Percentiles rank a stretch among this genome's conserved stretches.
Evolutionary conservation across 2,888 invertebrate genomes (phyloP).

Genomic region (Plagodis dolabraria): DNA sequence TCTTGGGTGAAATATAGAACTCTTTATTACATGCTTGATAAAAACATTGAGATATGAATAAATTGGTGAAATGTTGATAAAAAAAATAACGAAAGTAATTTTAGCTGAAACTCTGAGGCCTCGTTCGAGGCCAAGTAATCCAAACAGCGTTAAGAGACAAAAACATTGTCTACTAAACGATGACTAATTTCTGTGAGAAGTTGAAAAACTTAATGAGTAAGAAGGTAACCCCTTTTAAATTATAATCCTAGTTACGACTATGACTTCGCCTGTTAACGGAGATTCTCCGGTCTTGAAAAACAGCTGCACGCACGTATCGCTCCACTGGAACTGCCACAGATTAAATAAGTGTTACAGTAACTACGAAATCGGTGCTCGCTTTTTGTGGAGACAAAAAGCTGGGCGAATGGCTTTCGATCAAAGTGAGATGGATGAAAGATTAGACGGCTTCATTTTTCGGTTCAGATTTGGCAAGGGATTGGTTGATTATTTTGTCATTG

Average conservation of each 20-base stretch:
- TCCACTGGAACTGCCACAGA: conserved; percentile 38
- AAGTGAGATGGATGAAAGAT: conserved; percentile 5
- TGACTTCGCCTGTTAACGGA: conserved; percentile 7
- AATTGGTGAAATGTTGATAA: too few relatives aligned
- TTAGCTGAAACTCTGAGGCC: too few relatives aligned
- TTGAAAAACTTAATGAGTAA: too few relatives aligned
- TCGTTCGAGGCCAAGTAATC: too few relatives aligned
- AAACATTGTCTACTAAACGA: too few relatives aligned
- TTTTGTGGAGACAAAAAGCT: conserved; percentile 35
- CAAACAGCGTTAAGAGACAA: too few relatives aligned
- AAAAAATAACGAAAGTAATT: too few relatives aligned
- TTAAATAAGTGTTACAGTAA: neutral
- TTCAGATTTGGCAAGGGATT: conserved; percentile 6
- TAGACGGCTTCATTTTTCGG: conserved; percentile 6
- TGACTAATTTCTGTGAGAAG: too few relatives aligned
- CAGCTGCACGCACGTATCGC: conserved; percentile 57
- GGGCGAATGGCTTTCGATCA: conserved; percentile 29
- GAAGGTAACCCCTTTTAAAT: neutral
- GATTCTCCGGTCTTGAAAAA: conserved; percentile 48
- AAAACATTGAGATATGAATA: too few relatives aligned
- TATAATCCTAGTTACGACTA: conserved; percentile 1
- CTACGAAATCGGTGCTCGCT: conserved; percentile 35
- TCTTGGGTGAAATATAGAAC: too few relatives aligned
- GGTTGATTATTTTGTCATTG: neutral
- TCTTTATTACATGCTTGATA: too few relatives aligned